phyloP scores from a whole-genome alignment of 2,888 invertebrate genomes.

The Drosophila monieri region DNA sequence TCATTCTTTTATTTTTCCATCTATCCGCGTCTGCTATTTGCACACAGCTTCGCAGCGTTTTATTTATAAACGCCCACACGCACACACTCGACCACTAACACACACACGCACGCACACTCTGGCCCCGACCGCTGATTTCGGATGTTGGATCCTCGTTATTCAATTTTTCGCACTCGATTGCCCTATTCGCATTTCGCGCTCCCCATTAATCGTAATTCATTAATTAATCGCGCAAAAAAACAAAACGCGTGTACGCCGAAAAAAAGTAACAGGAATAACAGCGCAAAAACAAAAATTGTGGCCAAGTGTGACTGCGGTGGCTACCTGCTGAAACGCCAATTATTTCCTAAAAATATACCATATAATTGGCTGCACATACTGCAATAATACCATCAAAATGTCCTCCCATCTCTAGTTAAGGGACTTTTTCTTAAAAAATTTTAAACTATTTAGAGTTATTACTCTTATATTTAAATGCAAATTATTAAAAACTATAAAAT shows the following conservation, averaged over 20 bases:
- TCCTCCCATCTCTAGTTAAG: background rate
- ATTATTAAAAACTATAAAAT: too few relatives aligned
- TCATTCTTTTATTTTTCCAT: constrained; percentile 63
- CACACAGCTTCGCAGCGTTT: constrained; percentile 73
- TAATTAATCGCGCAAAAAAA: constrained; percentile 39
- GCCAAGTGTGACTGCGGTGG: constrained; percentile 16
- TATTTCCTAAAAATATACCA: too few relatives aligned
- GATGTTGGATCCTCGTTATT: constrained; percentile 26
- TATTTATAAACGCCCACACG: constrained; percentile 67
- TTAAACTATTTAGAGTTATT: too few relatives aligned
- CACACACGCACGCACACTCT: constrained; percentile 22
- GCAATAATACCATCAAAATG: background rate
- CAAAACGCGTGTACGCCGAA: constrained; percentile 44
- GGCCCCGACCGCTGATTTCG: constrained; percentile 13
- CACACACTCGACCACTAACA: constrained; percentile 29
- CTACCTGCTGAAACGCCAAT: background rate
- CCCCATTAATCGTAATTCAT: constrained; percentile 5
- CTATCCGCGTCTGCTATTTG: constrained; percentile 61
- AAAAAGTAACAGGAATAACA: constrained; percentile 48
- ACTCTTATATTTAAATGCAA: too few relatives aligned
- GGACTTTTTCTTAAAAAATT: too few relatives aligned
- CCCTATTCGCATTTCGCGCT: constrained; percentile 24
- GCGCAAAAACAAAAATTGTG: constrained; percentile 41
- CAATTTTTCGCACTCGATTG: constrained; percentile 24
- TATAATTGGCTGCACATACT: too few relatives aligned